Base-by-base conservation (phyloP, 2,113 vertebrate species). In the Catharus bicknelli region DNA sequence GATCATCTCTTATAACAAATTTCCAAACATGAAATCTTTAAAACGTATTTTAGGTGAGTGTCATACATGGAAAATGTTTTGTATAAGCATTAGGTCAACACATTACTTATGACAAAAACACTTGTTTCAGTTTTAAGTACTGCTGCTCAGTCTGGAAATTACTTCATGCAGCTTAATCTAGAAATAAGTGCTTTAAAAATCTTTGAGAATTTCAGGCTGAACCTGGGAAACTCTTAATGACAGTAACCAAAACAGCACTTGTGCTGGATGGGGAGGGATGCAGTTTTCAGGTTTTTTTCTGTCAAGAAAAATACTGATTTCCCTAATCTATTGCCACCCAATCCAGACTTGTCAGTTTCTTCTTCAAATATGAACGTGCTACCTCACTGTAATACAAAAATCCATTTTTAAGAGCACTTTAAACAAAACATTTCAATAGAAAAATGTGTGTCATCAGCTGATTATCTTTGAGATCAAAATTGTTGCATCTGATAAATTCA, bases 91-190 rank as follows among this genome's bases (percentile, higher is more conserved):
- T 80, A 82, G 36, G 57, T 88, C 86, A 93, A 83, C 68, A 80
- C 62, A 83, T 51, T 53, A 85, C 90, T 92, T 96, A 68, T 51
- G 77, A 87, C 86, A 83, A 90, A 91, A 95, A 64, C 18, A 77
- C 51, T 59, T 63, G 74, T 96, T 96, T 93, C 95, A 93, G 40
- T 95, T 94, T 95, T 89, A 93, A 95, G 69, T 59, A 83, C n/a
- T 62, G 22, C 78, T 79, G n/a, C 63, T 90, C 2, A 2, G 23
- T 66, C 90, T 93, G 88, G 90, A 95, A 95, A 94, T 95, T 93
- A 93, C 92, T 95, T 88, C 51, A 43, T 16, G 16, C 13, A 58
- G 42, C 88, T 90, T 94, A 66, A 45, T 67, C 48, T 4, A 84
- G 81, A 86, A 93, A 95, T 30, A 92, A 89, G 76, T 50, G 30